Evolutionary conservation across 2,888 invertebrate genomes (phyloP).

Genomic region (Pterobdella sp.): DNA sequence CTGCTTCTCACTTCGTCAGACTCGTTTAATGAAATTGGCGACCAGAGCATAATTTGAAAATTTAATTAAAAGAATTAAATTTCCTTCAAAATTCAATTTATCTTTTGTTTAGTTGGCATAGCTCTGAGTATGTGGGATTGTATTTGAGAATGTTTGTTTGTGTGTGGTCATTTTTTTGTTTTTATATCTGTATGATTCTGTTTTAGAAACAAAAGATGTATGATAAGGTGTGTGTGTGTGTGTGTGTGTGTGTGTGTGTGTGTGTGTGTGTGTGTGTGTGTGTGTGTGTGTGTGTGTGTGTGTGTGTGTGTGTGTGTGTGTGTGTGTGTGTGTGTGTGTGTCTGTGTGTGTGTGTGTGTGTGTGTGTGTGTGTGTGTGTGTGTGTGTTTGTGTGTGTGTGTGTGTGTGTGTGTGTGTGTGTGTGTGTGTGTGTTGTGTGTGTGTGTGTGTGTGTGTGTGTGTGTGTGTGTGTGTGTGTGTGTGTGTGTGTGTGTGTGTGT

Average conservation of each 20-base stretch:
- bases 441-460: neutral
- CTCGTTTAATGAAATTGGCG: no score
- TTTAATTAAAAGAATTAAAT: no score
- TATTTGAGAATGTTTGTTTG: no score
- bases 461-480: neutral
- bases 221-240: constrained; percentile 1
- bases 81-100: no score
- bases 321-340: constrained; percentile 25
- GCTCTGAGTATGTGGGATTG: no score
- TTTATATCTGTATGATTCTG: no score
- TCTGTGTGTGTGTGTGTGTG: constrained; percentile 24
- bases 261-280: constrained; percentile 23
- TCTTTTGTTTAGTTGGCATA: no score
- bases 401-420: constrained; percentile 4
- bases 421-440: constrained; percentile 1
- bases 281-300: constrained; percentile 24
- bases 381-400: constrained; percentile 22
- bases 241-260: constrained; percentile 22
- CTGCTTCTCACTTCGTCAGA: no score
- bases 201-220: no score
- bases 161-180: no score
- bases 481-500: neutral
- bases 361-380: constrained; percentile 24
- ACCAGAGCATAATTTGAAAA: no score
- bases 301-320: constrained; percentile 25